These are phyloP conservation scores for Loripinus fragilis DNA, from an alignment of 2,888 invertebrate species.

Conservation along the genomic window DNA sequence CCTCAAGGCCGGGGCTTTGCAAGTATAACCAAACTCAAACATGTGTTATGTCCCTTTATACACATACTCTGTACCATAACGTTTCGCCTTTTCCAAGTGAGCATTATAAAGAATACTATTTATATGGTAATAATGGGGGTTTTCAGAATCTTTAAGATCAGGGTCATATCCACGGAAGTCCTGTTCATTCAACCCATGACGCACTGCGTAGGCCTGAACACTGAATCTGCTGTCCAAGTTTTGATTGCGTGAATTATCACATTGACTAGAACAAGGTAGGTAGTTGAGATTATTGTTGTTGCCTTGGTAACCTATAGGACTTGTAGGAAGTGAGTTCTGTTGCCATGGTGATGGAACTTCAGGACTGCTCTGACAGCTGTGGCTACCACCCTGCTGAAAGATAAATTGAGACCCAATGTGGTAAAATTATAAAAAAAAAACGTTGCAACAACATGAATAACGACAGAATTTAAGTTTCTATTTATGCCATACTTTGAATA, in stretches of 20 bases:
- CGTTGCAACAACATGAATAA: too few species aligned
- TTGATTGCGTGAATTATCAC: slow-evolving; percentile 42
- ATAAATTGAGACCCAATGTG: too few species aligned
- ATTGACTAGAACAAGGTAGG: slow-evolving; percentile 55
- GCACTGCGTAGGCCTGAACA: slow-evolving; percentile 43
- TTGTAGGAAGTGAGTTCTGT: neutral
- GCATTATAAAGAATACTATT: slow-evolving; percentile 93
- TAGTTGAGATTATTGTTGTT: slow-evolving; percentile 50
- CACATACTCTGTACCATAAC: slow-evolving; percentile 42
- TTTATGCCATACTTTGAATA: too few species aligned
- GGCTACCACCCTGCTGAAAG: neutral
- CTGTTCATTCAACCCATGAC: slow-evolving; percentile 44
- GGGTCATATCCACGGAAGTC: slow-evolving; percentile 84
- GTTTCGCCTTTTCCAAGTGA: slow-evolving; percentile 84
- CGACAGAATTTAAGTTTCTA: too few species aligned
- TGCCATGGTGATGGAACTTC: slow-evolving; percentile 41
- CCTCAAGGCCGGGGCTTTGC: too few species aligned
- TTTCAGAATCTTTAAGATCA: slow-evolving; percentile 90
- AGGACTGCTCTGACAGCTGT: slow-evolving; percentile 18
- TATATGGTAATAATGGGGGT: slow-evolving; percentile 93
- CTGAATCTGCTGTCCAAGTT: slow-evolving; percentile 30
- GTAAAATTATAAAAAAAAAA: too few species aligned
- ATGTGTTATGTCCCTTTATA: too few species aligned
- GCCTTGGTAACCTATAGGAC: slow-evolving; percentile 8
- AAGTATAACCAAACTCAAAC: too few species aligned